Evolutionary conservation across 2,113 vertebrate species (phyloP).

Genomic region (Prinia subflava): DNA sequence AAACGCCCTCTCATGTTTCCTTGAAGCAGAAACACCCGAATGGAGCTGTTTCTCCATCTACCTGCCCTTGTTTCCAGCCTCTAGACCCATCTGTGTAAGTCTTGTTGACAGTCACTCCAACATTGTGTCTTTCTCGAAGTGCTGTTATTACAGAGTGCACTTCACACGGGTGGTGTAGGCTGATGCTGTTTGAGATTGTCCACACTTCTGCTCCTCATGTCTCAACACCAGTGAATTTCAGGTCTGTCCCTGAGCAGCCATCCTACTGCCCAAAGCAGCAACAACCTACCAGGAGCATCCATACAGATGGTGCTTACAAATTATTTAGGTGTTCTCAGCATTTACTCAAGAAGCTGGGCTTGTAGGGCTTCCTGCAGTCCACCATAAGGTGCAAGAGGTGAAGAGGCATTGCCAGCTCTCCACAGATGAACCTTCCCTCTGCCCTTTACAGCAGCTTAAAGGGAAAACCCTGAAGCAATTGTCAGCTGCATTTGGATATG

Average conservation of each 20-base stretch:
- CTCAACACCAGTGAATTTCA: not conserved
- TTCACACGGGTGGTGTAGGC: not conserved
- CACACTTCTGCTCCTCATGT: not conserved
- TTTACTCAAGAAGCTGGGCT: not conserved
- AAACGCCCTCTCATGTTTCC: not conserved
- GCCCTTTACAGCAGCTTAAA: not conserved
- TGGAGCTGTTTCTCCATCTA: not conserved
- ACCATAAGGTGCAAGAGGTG: fast-evolving
- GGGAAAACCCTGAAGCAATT: not conserved
- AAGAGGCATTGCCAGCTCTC: not conserved
- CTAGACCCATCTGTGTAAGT: not conserved
- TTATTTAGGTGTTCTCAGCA: not conserved
- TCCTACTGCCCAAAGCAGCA: not conserved
- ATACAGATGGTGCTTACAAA: fast-evolving
- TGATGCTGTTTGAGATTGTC: not conserved
- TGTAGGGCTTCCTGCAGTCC: not conserved
- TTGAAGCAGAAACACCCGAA: not conserved
- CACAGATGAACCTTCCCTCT: not conserved
- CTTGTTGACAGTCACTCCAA: not conserved
- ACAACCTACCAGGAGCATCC: not conserved
- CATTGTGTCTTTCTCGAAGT: fast-evolving
- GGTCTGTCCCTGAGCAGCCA: not conserved
- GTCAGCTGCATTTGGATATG: not conserved
- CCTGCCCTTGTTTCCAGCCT: not conserved
- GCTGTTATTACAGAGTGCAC: not conserved